Base-by-base conservation (phyloP, 2,113 vertebrate species). In the Osmerus eperlanus region DNA sequence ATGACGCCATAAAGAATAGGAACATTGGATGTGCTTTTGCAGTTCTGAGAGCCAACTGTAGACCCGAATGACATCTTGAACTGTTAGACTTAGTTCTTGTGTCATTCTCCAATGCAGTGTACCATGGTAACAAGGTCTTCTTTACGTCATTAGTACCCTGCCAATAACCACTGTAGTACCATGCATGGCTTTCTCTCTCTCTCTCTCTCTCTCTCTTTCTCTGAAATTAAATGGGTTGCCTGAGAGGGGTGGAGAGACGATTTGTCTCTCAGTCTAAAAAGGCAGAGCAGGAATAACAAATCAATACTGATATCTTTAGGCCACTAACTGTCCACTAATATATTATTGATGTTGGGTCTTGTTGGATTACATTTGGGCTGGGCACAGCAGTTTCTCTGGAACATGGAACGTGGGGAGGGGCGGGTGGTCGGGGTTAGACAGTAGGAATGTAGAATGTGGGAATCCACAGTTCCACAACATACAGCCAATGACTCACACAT, bases 281-380 rank as follows among this genome's bases (percentile, higher is more conserved):
- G 86, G 74, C 87, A 75, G 74, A 80, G 78, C 83, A 83, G 78
- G 78, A 89, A 80, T 67, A 79, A 77, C 19, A 76, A 80, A 91
- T 92, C 91, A 77, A 92, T 92, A 86, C 84, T 86, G 86, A 90
- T 89, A 87, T 90, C 70, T 89, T 90, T 91, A 90, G 86, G 85
- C 84, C 56, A 74, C 85, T 87, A 88, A 89, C 83, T 68, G 86
- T 77, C 74, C 76, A 65, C 73, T 89, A 86, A 90, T 90, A 88
- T 87, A 88, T 90, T 91, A 91, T 92, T 84, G 89, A 92, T 89
- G 89, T 78, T 74, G 80, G 80, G 75, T 84, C 82, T 75, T 41
- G 11, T 71, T 72, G 77, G 82, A 92, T 91, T 91, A 78, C 82
- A 90, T 89, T 79, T 86, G 72, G 80, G 82, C 79, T 68, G 75